Evolutionary conservation across 2,888 invertebrate species (phyloP).

Genomic region (Serripes groenlandicus): DNA sequence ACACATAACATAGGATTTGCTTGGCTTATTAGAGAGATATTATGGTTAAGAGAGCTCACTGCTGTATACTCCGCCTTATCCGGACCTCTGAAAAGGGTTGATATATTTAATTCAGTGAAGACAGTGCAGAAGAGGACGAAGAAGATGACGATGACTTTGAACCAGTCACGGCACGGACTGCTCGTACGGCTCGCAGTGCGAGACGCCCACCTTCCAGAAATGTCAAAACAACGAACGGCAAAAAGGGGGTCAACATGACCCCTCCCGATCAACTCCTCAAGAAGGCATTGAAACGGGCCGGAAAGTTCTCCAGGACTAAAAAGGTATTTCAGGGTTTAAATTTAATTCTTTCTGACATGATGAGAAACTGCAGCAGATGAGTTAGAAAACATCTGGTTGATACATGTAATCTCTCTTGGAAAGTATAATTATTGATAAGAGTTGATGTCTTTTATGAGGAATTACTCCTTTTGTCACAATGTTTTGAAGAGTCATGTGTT

Average conservation of each 20-base stretch:
- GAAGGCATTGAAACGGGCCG: slow-evolving; percentile 74
- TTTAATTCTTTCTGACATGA: too few relatives aligned
- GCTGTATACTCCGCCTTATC: too few relatives aligned
- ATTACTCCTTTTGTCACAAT: too few relatives aligned
- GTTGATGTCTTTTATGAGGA: too few relatives aligned
- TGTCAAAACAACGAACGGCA: slow-evolving; percentile 73
- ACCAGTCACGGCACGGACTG: slow-evolving; percentile 27
- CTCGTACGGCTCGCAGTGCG: slow-evolving; percentile 19
- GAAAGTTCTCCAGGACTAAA: slow-evolving; percentile 70
- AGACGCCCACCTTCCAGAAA: slow-evolving; percentile 43
- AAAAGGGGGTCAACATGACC: slow-evolving; percentile 77
- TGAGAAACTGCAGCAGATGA: too few relatives aligned
- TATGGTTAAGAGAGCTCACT: too few relatives aligned
- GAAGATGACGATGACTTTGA: slow-evolving; percentile 43
- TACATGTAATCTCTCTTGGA: too few relatives aligned
- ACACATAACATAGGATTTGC: too few relatives aligned
- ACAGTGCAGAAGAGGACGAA: slow-evolving; percentile 46
- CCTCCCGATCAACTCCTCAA: slow-evolving; percentile 82
- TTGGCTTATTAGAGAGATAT: too few relatives aligned
- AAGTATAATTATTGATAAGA: too few relatives aligned
- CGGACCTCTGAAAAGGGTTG: background rate
- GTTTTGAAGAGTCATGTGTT: too few relatives aligned
- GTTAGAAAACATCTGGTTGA: too few relatives aligned
- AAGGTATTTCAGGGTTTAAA: slow-evolving; percentile 71
- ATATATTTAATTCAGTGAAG: slow-evolving; percentile 18